Conservation (phyloP, 2,888 invertebrate genomes). For the Gerris lacustris region DNA sequence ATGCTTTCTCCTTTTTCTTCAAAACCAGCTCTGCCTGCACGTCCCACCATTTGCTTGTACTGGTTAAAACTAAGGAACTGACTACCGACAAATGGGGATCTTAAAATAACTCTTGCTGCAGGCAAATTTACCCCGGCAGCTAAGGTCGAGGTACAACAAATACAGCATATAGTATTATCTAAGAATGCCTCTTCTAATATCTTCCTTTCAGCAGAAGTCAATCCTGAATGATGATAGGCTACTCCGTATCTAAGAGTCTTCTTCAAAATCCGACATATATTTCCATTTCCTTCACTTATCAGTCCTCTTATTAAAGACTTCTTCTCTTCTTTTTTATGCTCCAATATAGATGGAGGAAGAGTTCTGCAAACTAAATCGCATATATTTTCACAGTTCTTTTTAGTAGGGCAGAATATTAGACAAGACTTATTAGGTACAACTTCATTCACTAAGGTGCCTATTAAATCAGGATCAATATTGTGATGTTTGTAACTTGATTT, state of each 20-base stretch:
- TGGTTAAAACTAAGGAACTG: slow-evolving; percentile 59
- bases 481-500: slow-evolving; percentile 10
- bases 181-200: slow-evolving; percentile 75
- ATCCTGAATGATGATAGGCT: slow-evolving; percentile 83
- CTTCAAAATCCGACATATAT: slow-evolving; percentile 52
- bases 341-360: slow-evolving; percentile 38
- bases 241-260: slow-evolving; percentile 65
- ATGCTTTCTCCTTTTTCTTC: slow-evolving; percentile 73
- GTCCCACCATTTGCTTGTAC: slow-evolving; percentile 92
- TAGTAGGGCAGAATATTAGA: slow-evolving; percentile 85
- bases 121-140: slow-evolving; percentile 98
- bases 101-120: slow-evolving; percentile 74
- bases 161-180: slow-evolving; percentile 67
- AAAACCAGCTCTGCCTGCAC: slow-evolving; percentile 85
- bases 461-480: slow-evolving; percentile 58
- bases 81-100: slow-evolving; percentile 70
- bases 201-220: slow-evolving; percentile 74
- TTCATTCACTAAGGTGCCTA: slow-evolving; percentile 68
- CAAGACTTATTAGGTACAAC: slow-evolving; percentile 67
- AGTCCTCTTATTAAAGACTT: slow-evolving; percentile 48
- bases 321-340: slow-evolving; percentile 49
- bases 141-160: slow-evolving; percentile 90
- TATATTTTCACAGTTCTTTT: slow-evolving; percentile 85
- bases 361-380: slow-evolving; percentile 60
- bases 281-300: slow-evolving; percentile 51